phyloP scores from a whole-genome alignment of 2,888 invertebrate species.

The Diaphora mendica region DNA sequence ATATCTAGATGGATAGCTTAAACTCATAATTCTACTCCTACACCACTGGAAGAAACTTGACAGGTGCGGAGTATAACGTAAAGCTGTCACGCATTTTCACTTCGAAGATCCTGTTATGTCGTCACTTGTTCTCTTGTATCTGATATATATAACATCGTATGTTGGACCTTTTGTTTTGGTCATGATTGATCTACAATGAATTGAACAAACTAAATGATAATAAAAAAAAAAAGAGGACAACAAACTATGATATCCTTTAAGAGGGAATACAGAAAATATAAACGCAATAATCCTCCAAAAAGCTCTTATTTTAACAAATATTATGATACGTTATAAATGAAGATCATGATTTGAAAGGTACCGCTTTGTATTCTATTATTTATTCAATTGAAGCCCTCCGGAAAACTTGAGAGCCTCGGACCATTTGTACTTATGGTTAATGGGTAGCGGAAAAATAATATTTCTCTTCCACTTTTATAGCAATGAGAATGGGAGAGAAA shows the following conservation, averaged over 20 bases:
- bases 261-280: too few species aligned
- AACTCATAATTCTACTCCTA: neutral
- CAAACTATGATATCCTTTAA: too few species aligned
- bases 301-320: constrained; percentile 54
- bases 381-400: constrained; percentile 36
- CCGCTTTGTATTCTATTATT: constrained; percentile 42
- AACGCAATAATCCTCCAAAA: neutral
- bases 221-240: too few species aligned
- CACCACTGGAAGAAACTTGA: neutral
- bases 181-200: too few species aligned
- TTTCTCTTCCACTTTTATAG: constrained; percentile 36
- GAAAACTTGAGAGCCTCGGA: constrained; percentile 28
- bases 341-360: constrained; percentile 54
- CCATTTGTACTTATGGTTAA: constrained; percentile 37
- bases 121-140: too few species aligned
- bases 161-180: too few species aligned
- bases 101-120: too few species aligned
- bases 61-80: neutral
- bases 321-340: constrained; percentile 50
- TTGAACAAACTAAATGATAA: too few species aligned
- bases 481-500: constrained; percentile 25
- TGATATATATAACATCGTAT: too few species aligned
- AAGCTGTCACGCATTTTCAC: neutral
- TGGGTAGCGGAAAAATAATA: constrained; percentile 40
- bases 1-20: neutral